Conservation (phyloP, 2,113 vertebrate species). For the Gasterosteus nipponicus region DNA sequence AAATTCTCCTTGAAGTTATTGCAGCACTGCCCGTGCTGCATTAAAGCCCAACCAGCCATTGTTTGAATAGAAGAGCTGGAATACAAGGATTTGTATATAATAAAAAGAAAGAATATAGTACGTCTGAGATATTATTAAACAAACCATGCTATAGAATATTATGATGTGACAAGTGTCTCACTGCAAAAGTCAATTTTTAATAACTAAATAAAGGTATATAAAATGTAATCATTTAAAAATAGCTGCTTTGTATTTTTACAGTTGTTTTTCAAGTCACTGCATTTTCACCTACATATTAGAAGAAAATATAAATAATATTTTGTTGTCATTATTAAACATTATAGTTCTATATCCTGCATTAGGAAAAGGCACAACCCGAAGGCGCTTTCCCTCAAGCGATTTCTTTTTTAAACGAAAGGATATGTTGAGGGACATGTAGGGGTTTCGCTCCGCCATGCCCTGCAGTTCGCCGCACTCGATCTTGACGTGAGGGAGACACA, state of each 20-base stretch:
- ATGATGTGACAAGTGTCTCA: neutral
- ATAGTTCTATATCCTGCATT: neutral
- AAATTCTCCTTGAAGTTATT: conserved; percentile 88
- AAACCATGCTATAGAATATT: neutral
- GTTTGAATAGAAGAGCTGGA: conserved; percentile 70
- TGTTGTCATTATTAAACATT: neutral
- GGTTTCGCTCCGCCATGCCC: conserved; percentile 67
- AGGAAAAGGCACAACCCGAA: neutral
- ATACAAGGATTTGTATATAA: conserved; percentile 67
- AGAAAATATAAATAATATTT: neutral
- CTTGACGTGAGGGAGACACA: conserved; percentile 83
- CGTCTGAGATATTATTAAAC: conserved; percentile 22
- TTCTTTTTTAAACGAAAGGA: conserved; percentile 84
- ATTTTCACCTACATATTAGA: neutral
- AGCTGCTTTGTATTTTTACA: neutral
- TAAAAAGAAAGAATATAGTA: conserved; percentile 45
- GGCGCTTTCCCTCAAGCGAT: neutral
- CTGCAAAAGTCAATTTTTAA: neutral
- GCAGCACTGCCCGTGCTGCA: conserved; percentile 76
- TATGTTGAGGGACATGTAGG: conserved; percentile 87
- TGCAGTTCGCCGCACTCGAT: conserved; percentile 79
- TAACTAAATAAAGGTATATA: neutral
- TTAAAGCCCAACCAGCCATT: conserved; percentile 77
- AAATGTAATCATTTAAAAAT: neutral
- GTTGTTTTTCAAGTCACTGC: neutral